Conservation (phyloP, 2,888 invertebrate species). For the Seira ritae region DNA sequence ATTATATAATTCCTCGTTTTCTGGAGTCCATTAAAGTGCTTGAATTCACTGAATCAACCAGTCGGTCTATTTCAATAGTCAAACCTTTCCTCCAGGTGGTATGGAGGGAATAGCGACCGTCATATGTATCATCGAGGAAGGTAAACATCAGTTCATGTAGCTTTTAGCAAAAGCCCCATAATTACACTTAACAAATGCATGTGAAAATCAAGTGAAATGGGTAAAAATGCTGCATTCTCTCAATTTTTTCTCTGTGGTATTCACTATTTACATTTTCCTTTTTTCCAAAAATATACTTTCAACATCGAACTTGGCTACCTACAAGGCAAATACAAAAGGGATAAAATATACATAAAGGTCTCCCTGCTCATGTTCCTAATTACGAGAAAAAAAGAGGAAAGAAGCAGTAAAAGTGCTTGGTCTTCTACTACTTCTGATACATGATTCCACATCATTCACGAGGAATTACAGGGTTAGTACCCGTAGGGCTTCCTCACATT, state of each 20-base stretch:
- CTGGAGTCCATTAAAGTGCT: no score
- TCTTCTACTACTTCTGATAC: no score
- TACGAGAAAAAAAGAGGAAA: not conserved
- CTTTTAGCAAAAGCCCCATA: conserved; percentile 24
- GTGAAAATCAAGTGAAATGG: not conserved
- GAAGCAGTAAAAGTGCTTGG: not conserved
- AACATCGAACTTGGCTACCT: not conserved
- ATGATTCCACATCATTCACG: not conserved
- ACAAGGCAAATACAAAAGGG: not conserved
- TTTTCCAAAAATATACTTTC: not conserved
- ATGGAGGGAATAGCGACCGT: no score
- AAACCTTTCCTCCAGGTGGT: no score
- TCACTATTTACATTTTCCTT: not conserved
- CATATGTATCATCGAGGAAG: no score
- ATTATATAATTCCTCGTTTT: no score
- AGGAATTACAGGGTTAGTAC: not conserved
- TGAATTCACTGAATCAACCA: no score
- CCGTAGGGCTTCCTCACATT: not conserved
- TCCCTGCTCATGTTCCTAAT: not conserved
- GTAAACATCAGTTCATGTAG: not conserved
- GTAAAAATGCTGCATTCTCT: not conserved
- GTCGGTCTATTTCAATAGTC: no score
- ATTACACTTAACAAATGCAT: conserved; percentile 24
- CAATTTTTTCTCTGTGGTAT: not conserved
- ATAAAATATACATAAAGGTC: not conserved